These are phyloP conservation scores for Philotrypesis tridentata DNA, from an alignment of 1,140 invertebrate species.

Conservation along the genomic window DNA sequence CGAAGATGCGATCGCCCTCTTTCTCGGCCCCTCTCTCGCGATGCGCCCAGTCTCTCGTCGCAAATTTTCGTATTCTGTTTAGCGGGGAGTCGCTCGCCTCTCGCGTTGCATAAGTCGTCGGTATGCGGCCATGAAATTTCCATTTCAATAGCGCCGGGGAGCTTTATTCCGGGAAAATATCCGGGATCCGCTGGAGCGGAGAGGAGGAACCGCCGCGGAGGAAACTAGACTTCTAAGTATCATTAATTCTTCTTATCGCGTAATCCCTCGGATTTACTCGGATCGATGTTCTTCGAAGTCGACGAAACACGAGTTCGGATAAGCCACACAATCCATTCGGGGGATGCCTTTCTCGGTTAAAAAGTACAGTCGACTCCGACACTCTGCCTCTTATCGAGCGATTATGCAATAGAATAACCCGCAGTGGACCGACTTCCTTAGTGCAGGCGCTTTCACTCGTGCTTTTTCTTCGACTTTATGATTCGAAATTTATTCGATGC, in stretches of 20 bases:
- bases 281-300: slow-evolving; percentile 42
- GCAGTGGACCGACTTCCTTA: too few relatives aligned
- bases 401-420: not conserved
- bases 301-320: slow-evolving; percentile 33
- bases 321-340: slow-evolving; percentile 15
- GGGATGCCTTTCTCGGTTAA: slow-evolving; percentile 6
- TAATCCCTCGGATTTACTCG: slow-evolving; percentile 30
- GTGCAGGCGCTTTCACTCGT: too few relatives aligned
- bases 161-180: slow-evolving; percentile 8
- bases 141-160: not conserved
- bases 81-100: too few relatives aligned
- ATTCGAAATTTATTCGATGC: too few relatives aligned
- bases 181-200: not conserved
- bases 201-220: slow-evolving; percentile 3
- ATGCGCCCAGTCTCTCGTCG: too few relatives aligned
- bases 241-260: slow-evolving; percentile 43
- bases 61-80: too few relatives aligned
- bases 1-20: too few relatives aligned
- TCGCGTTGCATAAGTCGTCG: too few relatives aligned
- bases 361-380: not conserved
- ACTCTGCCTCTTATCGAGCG: not conserved
- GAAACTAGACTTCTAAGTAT: slow-evolving; percentile 19
- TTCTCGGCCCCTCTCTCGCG: too few relatives aligned
- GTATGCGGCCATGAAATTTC: not conserved
- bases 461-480: too few relatives aligned